Conservation (phyloP, 2,888 invertebrate genomes). For the Stictocephala bisonia region DNA sequence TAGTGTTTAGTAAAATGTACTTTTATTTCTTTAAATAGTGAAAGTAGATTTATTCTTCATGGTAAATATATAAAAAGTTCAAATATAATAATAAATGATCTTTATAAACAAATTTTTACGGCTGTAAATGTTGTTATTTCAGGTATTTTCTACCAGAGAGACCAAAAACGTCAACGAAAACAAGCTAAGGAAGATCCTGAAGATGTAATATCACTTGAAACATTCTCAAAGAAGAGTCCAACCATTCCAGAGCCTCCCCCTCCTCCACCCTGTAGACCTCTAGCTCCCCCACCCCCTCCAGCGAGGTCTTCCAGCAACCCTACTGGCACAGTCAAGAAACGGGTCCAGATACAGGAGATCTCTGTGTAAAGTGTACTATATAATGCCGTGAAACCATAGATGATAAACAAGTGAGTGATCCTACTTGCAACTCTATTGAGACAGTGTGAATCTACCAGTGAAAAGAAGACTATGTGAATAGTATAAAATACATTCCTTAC, state of each 20-base stretch:
- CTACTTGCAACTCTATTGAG: no score
- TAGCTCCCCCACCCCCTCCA: conserved; percentile 51
- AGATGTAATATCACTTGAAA: conserved; percentile 64
- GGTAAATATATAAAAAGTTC: no score
- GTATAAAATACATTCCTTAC: no score
- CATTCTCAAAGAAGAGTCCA: conserved; percentile 56
- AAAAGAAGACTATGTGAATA: no score
- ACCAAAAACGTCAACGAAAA: conserved; percentile 63
- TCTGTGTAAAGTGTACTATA: no score
- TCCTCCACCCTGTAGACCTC: conserved; percentile 51
- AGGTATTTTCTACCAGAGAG: conserved; percentile 80
- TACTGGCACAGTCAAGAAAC: conserved; percentile 75
- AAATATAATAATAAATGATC: background rate
- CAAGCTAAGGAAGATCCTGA: conserved; percentile 61
- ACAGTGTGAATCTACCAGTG: no score
- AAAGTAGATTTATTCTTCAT: no score
- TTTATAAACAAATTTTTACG: background rate
- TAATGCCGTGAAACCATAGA: no score
- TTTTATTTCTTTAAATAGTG: no score
- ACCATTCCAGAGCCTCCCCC: conserved; percentile 51
- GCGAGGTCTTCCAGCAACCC: conserved; percentile 53
- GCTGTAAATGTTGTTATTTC: no score
- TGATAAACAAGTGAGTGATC: no score
- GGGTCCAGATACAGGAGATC: conserved; percentile 85
- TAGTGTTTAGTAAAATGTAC: no score